Percentiles rank a stretch among this genome's conserved stretches.
These are phyloP conservation scores for Orthonyx spaldingii DNA, from an alignment of 2,113 vertebrate species.

Conservation along the genomic window DNA sequence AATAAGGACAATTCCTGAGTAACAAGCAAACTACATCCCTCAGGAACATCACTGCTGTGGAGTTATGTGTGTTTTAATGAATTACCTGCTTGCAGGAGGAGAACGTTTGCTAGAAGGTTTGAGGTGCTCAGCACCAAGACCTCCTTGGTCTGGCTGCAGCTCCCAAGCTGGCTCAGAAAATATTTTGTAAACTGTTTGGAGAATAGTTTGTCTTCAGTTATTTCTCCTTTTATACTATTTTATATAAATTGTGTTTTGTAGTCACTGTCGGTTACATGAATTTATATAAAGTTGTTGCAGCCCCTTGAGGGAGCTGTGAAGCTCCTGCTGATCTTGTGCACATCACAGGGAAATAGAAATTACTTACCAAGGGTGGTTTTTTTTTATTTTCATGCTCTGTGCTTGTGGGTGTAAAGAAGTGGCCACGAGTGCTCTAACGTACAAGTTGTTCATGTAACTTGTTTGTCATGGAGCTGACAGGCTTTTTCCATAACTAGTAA, in stretches of 20 bases:
- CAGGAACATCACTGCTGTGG: not conserved
- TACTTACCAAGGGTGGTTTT: not conserved
- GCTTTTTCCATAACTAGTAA: not conserved
- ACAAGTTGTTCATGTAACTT: not conserved
- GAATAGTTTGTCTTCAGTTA: not conserved
- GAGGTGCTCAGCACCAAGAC: not conserved
- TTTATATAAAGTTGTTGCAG: not conserved
- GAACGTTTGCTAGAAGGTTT: not conserved
- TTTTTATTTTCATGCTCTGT: not conserved
- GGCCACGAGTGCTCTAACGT: not conserved
- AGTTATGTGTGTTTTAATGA: not conserved
- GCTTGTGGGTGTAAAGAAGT: not conserved
- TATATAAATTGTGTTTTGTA: not conserved
- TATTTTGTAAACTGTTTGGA: not conserved
- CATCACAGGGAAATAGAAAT: not conserved
- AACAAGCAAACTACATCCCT: not conserved
- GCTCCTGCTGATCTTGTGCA: not conserved
- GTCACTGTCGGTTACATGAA: accelerated
- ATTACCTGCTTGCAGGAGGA: not conserved
- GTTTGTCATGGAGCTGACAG: not conserved
- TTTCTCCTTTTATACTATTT: not conserved
- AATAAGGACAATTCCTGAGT: not conserved
- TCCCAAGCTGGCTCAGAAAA: not conserved
- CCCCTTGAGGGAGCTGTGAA: constrained; percentile 48
- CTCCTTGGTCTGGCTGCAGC: accelerated